Conservation (phyloP, 1,140 invertebrate species). For the Ceratitis capitata region DNA sequence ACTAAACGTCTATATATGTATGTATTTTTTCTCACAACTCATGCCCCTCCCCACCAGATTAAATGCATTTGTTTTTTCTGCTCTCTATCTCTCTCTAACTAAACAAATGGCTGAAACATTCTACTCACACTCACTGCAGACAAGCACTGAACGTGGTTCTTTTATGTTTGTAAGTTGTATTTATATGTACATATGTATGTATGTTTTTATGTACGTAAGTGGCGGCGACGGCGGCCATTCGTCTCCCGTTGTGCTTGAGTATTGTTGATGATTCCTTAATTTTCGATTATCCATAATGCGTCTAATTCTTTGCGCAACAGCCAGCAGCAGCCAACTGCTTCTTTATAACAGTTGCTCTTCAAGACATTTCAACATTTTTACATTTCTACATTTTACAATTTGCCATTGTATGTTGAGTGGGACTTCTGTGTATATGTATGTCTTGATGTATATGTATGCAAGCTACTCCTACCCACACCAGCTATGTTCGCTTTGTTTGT, state of each 20-base stretch:
- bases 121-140: not conserved
- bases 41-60: not conserved
- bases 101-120: not conserved
- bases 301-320: conserved; percentile 25
- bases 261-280: conserved; percentile 10
- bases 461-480: not conserved
- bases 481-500: not conserved
- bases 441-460: too few species aligned
- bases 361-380: not conserved
- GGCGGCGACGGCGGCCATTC: conserved; percentile 14
- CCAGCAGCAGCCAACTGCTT: too few species aligned
- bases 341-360: conserved; percentile 6
- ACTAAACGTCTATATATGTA: not conserved
- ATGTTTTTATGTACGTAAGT: not conserved
- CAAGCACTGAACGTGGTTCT: not conserved
- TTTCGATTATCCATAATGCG: conserved; percentile 33
- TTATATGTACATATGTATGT: not conserved
- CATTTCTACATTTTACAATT: not conserved
- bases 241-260: not conserved
- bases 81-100: not conserved
- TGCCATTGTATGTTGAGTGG: not conserved
- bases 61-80: not conserved
- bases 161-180: not conserved
- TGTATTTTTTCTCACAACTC: not conserved
- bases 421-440: not conserved